Evolutionary conservation across 92 coral and sea anemone species (phyloP), one percentile per base, ranked within the genome.

Genomic region (Heteractis magnifica): DNA sequence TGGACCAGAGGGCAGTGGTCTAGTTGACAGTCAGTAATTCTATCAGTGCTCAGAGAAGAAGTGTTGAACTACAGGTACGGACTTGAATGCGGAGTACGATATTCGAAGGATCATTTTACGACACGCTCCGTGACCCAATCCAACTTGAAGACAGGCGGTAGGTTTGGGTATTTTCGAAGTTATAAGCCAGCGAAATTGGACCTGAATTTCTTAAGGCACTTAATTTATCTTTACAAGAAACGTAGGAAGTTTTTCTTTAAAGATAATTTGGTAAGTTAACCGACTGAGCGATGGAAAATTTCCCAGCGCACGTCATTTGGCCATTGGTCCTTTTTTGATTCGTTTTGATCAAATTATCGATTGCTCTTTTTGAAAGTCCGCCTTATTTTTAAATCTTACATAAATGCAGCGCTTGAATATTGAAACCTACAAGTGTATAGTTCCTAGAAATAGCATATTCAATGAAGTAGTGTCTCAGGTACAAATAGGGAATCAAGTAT

Each of bases 61-160:
- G 26, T 6, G 14, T 14, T 10, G 11, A 3, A 10, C 4, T 68
- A 26, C 73, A 68, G 73, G 73, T 23, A 68, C 49, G 73, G 50
- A 23, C 73, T 68, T 68, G 73, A 68, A 68, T 65, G 20, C 19
- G 14, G 49, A 26, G 49, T 26, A 68, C 73, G 73, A 68, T 23
- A 23, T 68, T 68, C 49, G 49, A 68, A 21, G 73, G 73, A 68
- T 68, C 73, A 26, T 26, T 23, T 68, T 68, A 68, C 73, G 73
- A 68, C 49, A 68, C 73, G 73, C 73, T 68, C 73, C 8, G 73
- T 68, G 73, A 68, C 73, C 73, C 26, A 68, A 68, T 68, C 16
- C 15, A 26, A 65, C 72, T 65, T 26, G 72, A 14, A 68, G 73
- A 68, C 49, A 8, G 12, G 23, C 23, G 73, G 8, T 34, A 34